Evolutionary conservation across 2,888 invertebrate species (phyloP).

Genomic region (Gnatocerus cornutus): DNA sequence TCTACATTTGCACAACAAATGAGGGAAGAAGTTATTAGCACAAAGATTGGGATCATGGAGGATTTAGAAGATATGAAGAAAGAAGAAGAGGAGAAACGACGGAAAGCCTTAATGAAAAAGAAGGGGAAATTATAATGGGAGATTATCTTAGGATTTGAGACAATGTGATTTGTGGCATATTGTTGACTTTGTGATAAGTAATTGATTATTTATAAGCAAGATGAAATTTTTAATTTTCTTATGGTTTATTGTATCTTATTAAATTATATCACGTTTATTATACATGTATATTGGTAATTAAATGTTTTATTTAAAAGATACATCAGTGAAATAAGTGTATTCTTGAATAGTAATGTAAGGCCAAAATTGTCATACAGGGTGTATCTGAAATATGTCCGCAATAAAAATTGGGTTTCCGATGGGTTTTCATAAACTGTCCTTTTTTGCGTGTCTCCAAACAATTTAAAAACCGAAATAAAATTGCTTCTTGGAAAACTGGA

Average conservation of each 20-base stretch:
- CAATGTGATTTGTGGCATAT: conserved; percentile 34
- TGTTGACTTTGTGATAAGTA: conserved; percentile 32
- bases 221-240: conserved; percentile 23
- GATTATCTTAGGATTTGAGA: conserved; percentile 11
- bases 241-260: neutral
- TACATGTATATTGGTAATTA: neutral
- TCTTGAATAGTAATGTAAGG: too few relatives aligned
- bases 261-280: neutral
- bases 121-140: conserved; percentile 38
- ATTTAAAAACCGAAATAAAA: too few relatives aligned
- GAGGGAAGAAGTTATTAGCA: conserved; percentile 89
- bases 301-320: too few relatives aligned
- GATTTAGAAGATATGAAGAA: conserved; percentile 92
- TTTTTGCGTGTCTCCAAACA: too few relatives aligned
- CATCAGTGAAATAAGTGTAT: too few relatives aligned
- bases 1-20: conserved; percentile 89
- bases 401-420: too few relatives aligned
- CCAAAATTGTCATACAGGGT: too few relatives aligned
- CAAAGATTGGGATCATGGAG: conserved; percentile 91
- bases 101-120: conserved; percentile 75
- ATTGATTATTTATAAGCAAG: conserved; percentile 11
- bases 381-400: too few relatives aligned
- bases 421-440: too few relatives aligned
- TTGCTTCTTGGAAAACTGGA: too few relatives aligned
- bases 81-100: conserved; percentile 87